These are phyloP conservation scores for Ptilodon capucinus DNA, from an alignment of 2,888 invertebrate species.

Conservation along the genomic window DNA sequence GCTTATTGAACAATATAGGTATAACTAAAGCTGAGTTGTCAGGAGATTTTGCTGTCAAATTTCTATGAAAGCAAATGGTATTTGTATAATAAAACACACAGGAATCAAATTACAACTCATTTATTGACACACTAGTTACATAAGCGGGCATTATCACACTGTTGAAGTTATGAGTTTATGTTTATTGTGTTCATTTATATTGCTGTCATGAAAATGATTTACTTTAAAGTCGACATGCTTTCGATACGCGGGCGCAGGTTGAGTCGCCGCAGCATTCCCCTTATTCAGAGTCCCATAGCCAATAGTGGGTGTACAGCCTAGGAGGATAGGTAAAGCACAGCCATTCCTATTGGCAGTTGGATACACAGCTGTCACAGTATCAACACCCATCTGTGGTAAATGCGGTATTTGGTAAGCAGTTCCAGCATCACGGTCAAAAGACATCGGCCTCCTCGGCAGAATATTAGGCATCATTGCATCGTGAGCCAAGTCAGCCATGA, in stretches of 20 bases:
- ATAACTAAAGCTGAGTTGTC: too few species aligned
- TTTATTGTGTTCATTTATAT: neutral
- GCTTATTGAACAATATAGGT: too few species aligned
- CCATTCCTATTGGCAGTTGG: constrained; percentile 21
- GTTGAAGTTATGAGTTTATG: neutral
- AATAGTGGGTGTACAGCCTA: constrained; percentile 54
- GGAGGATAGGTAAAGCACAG: constrained; percentile 49
- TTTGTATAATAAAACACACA: neutral
- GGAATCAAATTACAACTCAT: neutral
- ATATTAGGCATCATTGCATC: constrained; percentile 64
- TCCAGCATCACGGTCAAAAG: constrained; percentile 42
- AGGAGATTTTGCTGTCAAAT: too few species aligned
- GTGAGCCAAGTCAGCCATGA: constrained; percentile 50
- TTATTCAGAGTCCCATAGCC: constrained; percentile 28
- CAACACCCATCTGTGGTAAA: constrained; percentile 1
- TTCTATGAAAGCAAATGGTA: neutral
- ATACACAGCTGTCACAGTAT: constrained; percentile 32
- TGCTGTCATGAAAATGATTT: neutral
- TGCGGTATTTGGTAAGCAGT: constrained; percentile 12
- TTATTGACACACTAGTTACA: too few species aligned
- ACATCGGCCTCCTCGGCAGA: constrained; percentile 64
- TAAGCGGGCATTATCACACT: neutral
- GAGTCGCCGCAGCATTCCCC: constrained; percentile 1
- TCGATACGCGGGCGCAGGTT: neutral
- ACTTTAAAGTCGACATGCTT: neutral